Evolutionary conservation across 2,113 vertebrate genomes (phyloP), one percentile per base, ranked within the genome.

Genomic region (Chloropsis cyanopogon): DNA sequence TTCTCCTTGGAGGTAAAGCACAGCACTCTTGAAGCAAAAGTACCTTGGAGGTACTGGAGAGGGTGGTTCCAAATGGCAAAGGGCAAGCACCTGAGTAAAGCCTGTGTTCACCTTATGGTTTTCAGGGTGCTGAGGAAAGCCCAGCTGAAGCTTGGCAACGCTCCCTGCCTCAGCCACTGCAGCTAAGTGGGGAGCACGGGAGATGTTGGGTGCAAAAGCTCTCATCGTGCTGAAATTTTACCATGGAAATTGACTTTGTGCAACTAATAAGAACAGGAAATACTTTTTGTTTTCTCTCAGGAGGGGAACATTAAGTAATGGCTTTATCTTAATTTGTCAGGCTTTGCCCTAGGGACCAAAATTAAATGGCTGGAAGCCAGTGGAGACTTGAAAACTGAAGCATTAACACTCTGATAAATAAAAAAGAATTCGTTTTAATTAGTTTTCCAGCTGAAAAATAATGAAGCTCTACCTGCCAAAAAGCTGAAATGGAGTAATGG

Each of bases 261-360:
- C 92, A 96, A 97, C 98, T 98, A 98, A 98, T 98, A 98, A 97
- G 97, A 96, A 69, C 97, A 98, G 98, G 98, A 99, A 99, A 97
- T 95, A 96, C 76, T 96, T 98, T 98, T 98, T 98, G 98, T 98
- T 98, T 98, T 98, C 97, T 97, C 97, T 98, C 95, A 96, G 97
- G 81, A 97, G 97, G 97, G 96, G 96, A 98, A 98, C 97, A 97
- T 98, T 96, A 98, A 98, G 98, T 98, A 97, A 97, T 88, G 85
- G 88, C 97, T 97, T 99, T 99, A 99, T 99, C 99, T 99, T 97
- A 93, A 97, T 97, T 97, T 97, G 93, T 98, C 99, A 99, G 98
- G 98, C 97, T 86, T 97, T 96, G 88, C 97, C 96, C 97, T 89
- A 86, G 97, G 97, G 97, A 98, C 95, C 88, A 82, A 71, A 97